Evolutionary conservation across 2,797 vertebrate genomes (phyloP).

Genomic region (Pipistrellus pipistrellus): DNA sequence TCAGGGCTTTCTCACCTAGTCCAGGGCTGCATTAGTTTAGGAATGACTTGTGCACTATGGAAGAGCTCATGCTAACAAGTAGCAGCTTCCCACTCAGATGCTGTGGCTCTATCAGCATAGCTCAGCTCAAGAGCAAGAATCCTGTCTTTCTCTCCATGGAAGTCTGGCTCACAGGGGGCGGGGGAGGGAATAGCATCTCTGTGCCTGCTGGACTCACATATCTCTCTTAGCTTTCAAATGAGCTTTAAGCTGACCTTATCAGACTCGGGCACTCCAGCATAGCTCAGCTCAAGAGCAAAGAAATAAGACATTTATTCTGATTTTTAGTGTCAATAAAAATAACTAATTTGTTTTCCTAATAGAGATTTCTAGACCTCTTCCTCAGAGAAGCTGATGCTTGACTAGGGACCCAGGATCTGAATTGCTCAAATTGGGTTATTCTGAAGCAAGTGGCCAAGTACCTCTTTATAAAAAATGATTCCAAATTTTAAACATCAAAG

Average conservation of each 20-base stretch:
- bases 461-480: not conserved
- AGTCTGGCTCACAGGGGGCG: not conserved
- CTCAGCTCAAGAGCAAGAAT: not conserved
- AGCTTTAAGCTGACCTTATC: constrained; percentile 37
- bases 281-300: not conserved
- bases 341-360: not conserved
- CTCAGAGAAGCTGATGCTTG: not conserved
- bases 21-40: not conserved
- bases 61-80: not conserved
- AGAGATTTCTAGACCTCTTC: not conserved
- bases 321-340: not conserved
- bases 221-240: constrained; percentile 49
- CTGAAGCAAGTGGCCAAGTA: not conserved
- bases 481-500: not conserved
- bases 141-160: not conserved
- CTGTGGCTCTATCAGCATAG: not conserved
- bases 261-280: not conserved
- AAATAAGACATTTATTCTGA: not conserved
- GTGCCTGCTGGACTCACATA: not conserved
- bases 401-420: not conserved
- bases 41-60: not conserved
- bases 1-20: not conserved
- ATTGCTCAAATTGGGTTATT: not conserved
- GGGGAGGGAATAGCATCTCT: not conserved
- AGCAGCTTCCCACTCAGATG: not conserved